Evolutionary conservation across 2,797 vertebrate species (phyloP).

Genomic region (Xenentodon cancila): DNA sequence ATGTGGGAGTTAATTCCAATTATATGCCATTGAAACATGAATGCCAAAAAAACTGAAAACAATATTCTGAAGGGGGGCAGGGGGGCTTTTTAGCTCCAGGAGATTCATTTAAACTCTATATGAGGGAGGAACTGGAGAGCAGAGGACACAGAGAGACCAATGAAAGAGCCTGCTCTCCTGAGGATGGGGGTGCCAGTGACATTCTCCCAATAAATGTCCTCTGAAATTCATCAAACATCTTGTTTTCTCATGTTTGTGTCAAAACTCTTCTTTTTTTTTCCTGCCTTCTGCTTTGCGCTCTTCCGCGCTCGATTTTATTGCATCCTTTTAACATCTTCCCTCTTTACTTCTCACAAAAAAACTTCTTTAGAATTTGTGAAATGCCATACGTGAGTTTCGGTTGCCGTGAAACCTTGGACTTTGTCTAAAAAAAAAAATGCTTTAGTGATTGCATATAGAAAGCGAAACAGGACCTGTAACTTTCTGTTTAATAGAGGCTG

Average conservation of each 20-base stretch:
- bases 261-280: constrained; percentile 10
- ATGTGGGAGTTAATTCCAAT: constrained; percentile 68
- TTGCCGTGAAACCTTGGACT: not conserved
- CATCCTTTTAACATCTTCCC: constrained; percentile 21
- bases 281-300: not conserved
- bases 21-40: constrained; percentile 62
- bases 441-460: not conserved
- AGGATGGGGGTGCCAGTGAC: constrained; percentile 6
- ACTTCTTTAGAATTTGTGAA: constrained; percentile 2
- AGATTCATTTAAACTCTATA: constrained; percentile 41
- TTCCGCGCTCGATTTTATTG: constrained; percentile 33
- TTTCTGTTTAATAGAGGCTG: constrained; percentile 51
- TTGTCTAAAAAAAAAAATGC: constrained; percentile 1
- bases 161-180: constrained; percentile 26
- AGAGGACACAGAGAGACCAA: constrained; percentile 14
- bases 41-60: constrained; percentile 46
- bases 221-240: constrained; percentile 28
- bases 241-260: constrained; percentile 18
- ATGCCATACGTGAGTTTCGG: not conserved
- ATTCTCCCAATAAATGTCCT: constrained; percentile 9
- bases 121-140: constrained; percentile 29
- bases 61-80: constrained; percentile 15
- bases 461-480: constrained; percentile 15
- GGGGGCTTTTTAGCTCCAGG: constrained; percentile 28
- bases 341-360: not conserved